A percentile compares a stretch with the other conserved stretches of the same genome.
Evolutionary conservation across 2,797 vertebrate genomes (phyloP).

Genomic region (Phoxinus dragarum): DNA sequence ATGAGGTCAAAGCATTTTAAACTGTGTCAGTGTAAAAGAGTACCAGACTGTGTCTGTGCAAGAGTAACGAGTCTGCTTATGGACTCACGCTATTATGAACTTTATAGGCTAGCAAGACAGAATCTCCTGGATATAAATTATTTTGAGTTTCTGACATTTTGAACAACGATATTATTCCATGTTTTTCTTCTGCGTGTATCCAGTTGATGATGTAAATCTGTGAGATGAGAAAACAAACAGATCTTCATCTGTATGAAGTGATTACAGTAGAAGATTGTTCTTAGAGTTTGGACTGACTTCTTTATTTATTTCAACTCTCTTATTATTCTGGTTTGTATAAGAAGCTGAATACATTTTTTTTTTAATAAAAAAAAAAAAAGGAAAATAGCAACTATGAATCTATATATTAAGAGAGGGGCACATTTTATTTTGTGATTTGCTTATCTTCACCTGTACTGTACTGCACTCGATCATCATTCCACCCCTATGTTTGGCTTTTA

Average conservation of each 20-base stretch:
- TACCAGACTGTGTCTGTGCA: background rate
- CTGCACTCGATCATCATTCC: background rate
- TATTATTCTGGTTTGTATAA: conserved; percentile 6
- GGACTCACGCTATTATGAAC: background rate
- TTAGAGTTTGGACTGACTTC: background rate
- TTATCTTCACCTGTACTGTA: background rate
- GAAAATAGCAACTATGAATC: background rate
- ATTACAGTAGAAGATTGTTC: background rate
- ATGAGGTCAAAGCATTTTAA: background rate
- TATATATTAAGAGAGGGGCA: background rate
- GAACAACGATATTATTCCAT: background rate
- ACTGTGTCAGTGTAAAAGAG: background rate
- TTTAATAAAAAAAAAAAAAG: background rate
- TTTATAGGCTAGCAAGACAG: background rate
- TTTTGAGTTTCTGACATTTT: background rate
- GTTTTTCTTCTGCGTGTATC: background rate
- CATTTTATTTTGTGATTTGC: conserved; percentile 2
- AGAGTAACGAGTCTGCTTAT: background rate
- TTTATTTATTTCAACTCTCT: background rate
- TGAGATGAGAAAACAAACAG: background rate
- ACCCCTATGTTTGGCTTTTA: background rate
- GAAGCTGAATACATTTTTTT: background rate
- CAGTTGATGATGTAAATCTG: background rate
- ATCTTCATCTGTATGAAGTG: background rate
- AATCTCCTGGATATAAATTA: conserved; percentile 1